Base-by-base conservation (phyloP, 2,113 vertebrate genomes). In the Erythrolamprus reginae region DNA sequence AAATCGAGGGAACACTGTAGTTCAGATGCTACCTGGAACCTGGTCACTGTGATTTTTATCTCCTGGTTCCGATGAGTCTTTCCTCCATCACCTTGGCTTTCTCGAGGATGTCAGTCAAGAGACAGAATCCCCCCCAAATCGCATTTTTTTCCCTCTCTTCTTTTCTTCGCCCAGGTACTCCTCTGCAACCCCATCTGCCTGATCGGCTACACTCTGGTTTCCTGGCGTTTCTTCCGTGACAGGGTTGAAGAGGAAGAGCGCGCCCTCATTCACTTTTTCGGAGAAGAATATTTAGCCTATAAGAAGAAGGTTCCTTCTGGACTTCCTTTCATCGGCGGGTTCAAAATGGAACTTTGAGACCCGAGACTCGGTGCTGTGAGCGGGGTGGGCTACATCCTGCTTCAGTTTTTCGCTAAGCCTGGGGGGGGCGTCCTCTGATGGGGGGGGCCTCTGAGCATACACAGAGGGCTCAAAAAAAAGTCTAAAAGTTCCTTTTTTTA, bases 191-290 rank as follows among this genome's bases (percentile, higher is more conserved):
- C 99, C 0, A 50, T 99, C 93, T 99, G 99, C 0, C 95, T 98
- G 13, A 85, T 99, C 3, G 98, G 97, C 93, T 99, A 99, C 4
- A 97, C 98, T 0, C 95, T 99, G 93, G 98, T 97, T 0, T 99
- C 98, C 95, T 99, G 99, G 99, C 97, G 98, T 21, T 99, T 99
- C 97, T 99, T 99, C 96, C 97, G 98, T 5, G 99, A 99, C 82
- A 97, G 99, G 3, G 98, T 99, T 0, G 99, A 99, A 90, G 99
- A 99, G 91, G 99, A 99, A 94, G 99, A 99, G 92, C 97, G 98
- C 83, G 98, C 98, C 0, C 96, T 99, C 38, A 99, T 99, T 48
- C 98, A 99, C 92, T 99, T 99, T 93, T 99, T 99, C 0, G 98
- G 98, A 0, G 98, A 99, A 89, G 98, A 99, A 85, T 99, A 99